Evolutionary conservation across 2,888 invertebrate genomes (phyloP), one percentile per base, ranked within the genome.

Genomic region (Itoplectis maculator): DNA sequence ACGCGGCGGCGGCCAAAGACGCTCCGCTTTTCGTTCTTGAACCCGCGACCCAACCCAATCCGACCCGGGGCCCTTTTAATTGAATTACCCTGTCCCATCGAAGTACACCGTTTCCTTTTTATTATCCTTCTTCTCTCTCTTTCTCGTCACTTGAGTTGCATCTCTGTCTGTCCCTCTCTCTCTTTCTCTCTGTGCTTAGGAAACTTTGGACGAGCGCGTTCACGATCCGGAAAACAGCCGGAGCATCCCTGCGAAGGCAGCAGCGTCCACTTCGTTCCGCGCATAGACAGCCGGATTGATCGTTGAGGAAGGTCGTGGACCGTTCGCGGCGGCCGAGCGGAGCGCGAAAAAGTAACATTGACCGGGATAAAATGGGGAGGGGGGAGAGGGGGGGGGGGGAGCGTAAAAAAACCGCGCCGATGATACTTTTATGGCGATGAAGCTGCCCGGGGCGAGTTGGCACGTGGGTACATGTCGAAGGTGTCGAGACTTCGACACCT

Each of bases 51-150:
- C 59, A 54, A 37, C 42, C 65, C 66, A 59, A 29, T 11, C 56
- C 42, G 56, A 29, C n/a, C 56, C 42, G 56, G 51, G 70, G 49
- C 49, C 70, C 81, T 83, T 83, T 68, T 74, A 82, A 82, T 84
- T 79, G 77, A 84, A 80, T 77, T 66, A 61, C 61, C 74, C 40
- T 59, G 66, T 45, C n/a, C 63, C 54, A 65, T 69, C 45, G 59
- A 82, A 79, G 51, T 70, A 79, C 51, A 56, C 47, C 23, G 42
- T 75, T 56, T 69, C 49, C 51, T 65, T 76, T 73, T 76, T 82
- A 70, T 45, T 61, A 70, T 45, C 56, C 75, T 13, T 66, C 68
- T 47, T n/a, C 29, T 73, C 63, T 68, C 78, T 54, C 63, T 35
- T 18, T 4, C 51, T 72, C 70, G 29, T 29, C 29, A 5, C 5